Percentiles rank a stretch among this genome's conserved stretches.
phyloP scores from a whole-genome alignment of 1,140 invertebrate species.

The Drosophila kohkoa region DNA sequence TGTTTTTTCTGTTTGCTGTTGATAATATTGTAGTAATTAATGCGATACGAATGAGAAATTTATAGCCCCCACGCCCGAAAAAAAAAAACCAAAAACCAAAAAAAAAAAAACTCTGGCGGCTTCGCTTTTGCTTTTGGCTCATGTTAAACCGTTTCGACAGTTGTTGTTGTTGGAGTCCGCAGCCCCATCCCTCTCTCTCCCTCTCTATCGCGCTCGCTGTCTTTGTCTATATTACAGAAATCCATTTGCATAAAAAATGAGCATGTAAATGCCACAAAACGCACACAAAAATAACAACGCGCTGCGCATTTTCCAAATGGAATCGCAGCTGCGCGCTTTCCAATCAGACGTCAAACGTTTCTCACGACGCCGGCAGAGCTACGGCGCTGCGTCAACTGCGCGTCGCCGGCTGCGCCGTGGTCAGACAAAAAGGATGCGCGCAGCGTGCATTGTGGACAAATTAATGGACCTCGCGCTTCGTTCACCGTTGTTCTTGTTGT shows the following conservation, averaged over 20 bases:
- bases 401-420: constrained; percentile 26
- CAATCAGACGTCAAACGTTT: constrained; percentile 45
- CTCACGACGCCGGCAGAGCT: constrained; percentile 22
- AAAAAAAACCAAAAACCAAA: constrained; percentile 13
- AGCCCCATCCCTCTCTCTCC: constrained; percentile 22
- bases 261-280: constrained; percentile 72
- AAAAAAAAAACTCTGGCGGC: constrained; percentile 53
- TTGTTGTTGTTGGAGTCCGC: constrained; percentile 23
- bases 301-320: constrained; percentile 26
- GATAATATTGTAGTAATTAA: constrained; percentile 83
- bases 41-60: constrained; percentile 82
- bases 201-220: not conserved
- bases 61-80: constrained; percentile 77
- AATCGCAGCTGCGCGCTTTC: constrained; percentile 26
- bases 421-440: constrained; percentile 59
- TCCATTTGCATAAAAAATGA: constrained; percentile 80
- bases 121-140: constrained; percentile 30
- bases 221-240: constrained; percentile 16
- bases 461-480: constrained; percentile 61
- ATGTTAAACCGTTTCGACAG: not conserved
- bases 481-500: constrained; percentile 44
- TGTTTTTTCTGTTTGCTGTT: constrained; percentile 45
- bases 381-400: not conserved
- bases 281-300: constrained; percentile 39
- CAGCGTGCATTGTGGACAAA: constrained; percentile 61